Evolutionary conservation across 2,797 vertebrate species (phyloP).

Genomic region (Chloroceryle amazona): DNA sequence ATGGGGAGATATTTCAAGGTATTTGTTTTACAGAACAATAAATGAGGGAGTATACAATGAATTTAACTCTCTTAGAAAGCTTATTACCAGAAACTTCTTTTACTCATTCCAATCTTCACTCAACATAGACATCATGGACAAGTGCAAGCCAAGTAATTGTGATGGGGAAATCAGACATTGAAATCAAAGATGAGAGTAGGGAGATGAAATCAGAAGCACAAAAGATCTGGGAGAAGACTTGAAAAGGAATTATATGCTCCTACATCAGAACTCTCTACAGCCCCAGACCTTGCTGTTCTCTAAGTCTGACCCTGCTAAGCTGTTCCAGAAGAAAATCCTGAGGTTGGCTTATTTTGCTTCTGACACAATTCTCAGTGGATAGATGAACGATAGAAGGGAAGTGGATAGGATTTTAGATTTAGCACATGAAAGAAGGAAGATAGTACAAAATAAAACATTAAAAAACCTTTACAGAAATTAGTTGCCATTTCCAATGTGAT

Average conservation of each 20-base stretch:
- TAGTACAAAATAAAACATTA: background rate
- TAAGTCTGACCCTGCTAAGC: background rate
- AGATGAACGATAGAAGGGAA: background rate
- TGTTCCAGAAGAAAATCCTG: background rate
- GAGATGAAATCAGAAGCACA: background rate
- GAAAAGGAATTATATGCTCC: background rate
- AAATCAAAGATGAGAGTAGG: background rate
- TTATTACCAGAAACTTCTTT: background rate
- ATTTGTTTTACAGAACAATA: background rate
- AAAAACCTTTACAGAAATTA: background rate
- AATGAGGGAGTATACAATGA: background rate
- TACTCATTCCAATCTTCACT: background rate
- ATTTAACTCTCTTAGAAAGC: background rate
- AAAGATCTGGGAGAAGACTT: background rate
- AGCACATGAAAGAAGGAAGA: background rate
- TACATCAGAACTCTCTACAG: background rate
- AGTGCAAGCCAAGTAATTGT: background rate
- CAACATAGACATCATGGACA: background rate
- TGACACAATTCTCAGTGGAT: background rate
- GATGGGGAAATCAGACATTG: background rate
- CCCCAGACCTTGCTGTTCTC: background rate
- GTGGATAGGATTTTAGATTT: background rate
- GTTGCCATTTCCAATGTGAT: background rate
- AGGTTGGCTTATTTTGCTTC: background rate
- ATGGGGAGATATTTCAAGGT: background rate